phyloP scores from a whole-genome alignment of 2,797 vertebrate species.

The Helarctos malayanus region DNA sequence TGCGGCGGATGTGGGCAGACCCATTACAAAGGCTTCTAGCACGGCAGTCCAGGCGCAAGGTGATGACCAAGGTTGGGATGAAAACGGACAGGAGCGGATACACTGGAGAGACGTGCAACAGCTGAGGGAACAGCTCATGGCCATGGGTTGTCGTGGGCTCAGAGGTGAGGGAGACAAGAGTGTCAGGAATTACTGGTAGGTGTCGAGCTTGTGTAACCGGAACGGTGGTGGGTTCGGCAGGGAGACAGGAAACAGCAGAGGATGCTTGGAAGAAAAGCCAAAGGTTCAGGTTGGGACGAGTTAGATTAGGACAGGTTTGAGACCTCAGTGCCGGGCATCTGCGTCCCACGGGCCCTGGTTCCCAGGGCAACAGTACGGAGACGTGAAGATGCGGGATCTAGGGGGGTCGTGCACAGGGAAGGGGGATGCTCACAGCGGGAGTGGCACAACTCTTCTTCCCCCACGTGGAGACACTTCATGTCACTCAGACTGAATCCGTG shows the following conservation, averaged over 20 bases:
- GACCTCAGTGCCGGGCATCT: background rate
- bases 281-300: background rate
- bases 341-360: background rate
- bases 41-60: background rate
- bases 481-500: background rate
- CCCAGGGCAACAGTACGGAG: background rate
- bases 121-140: accelerated
- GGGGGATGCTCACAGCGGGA: background rate
- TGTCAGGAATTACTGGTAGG: background rate
- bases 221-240: background rate
- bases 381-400: background rate
- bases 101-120: background rate
- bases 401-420: accelerated
- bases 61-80: too few relatives aligned
- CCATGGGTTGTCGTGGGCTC: too few relatives aligned
- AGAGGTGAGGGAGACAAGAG: background rate
- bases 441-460: background rate
- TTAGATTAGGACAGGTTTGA: background rate
- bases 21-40: too few relatives aligned
- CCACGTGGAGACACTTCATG: accelerated
- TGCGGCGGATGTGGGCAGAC: background rate
- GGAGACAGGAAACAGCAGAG: background rate
- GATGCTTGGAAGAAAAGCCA: background rate
- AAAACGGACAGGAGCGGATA: background rate
- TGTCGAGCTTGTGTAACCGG: background rate